Conservation (phyloP, 2,113 vertebrate genomes). For the Oriolus oriolus region DNA sequence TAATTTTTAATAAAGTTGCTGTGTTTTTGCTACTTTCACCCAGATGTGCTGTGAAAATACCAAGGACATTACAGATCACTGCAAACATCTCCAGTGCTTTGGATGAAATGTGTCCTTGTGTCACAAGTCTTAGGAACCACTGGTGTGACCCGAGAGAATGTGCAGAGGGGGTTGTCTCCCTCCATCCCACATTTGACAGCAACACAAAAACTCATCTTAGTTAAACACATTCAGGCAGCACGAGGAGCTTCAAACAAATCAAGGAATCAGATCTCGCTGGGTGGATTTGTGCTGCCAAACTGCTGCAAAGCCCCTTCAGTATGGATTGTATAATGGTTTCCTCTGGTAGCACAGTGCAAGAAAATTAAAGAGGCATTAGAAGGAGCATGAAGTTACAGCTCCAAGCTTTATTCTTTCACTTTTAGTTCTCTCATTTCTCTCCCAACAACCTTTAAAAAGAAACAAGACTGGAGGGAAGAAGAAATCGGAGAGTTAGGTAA, state of each 20-base stretch:
- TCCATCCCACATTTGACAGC: neutral
- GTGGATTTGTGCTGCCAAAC: neutral
- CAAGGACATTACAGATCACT: neutral
- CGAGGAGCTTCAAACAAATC: neutral
- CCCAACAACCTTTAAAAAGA: neutral
- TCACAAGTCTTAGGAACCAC: neutral
- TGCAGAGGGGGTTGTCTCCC: neutral
- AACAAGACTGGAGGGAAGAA: neutral
- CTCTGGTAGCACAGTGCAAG: neutral
- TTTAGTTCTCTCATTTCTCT: neutral
- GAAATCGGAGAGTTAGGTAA: neutral
- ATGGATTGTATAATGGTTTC: neutral
- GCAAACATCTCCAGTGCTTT: neutral
- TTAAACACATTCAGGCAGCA: neutral
- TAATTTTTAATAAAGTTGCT: conserved; percentile 49
- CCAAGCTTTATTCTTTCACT: neutral
- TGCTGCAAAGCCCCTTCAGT: neutral
- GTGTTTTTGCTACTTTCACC: conserved; percentile 36
- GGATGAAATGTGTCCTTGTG: neutral
- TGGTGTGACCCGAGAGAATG: neutral
- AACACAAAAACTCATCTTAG: neutral
- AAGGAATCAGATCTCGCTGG: neutral
- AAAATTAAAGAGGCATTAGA: neutral
- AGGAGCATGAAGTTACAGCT: neutral
- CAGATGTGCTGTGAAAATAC: neutral